Evolutionary conservation across 2,113 vertebrate genomes (phyloP).

Genomic region (Mormyrus lacerda): DNA sequence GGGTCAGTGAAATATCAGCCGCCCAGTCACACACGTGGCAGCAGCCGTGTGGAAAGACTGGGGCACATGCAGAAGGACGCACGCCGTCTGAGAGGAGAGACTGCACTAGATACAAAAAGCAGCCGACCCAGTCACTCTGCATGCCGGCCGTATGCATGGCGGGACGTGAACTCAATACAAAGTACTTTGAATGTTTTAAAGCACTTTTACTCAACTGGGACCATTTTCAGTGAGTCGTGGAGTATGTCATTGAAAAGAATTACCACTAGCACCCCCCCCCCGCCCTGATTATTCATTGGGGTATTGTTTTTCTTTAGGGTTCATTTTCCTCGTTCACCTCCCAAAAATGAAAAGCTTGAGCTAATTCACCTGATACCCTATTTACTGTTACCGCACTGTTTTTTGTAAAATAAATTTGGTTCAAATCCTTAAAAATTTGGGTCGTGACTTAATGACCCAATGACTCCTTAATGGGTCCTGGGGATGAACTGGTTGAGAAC

Average conservation of each 20-base stretch:
- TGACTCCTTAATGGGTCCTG: neutral
- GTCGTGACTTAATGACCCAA: neutral
- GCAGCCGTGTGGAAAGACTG: neutral
- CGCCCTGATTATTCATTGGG: neutral
- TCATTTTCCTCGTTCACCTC: neutral
- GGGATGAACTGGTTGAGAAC: neutral
- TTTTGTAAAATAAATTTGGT: neutral
- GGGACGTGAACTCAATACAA: constrained; percentile 48
- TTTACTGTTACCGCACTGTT: neutral
- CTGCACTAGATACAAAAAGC: neutral
- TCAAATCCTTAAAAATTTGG: neutral
- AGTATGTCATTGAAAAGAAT: neutral
- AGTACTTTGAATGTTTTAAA: constrained; percentile 33
- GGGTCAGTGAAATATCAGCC: neutral
- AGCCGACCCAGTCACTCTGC: neutral
- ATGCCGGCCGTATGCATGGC: constrained; percentile 32
- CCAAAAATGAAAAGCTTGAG: neutral
- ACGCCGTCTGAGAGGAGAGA: neutral
- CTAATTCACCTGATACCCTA: neutral
- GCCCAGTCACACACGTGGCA: neutral
- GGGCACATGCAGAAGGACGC: neutral
- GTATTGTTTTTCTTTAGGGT: neutral
- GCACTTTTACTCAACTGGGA: neutral
- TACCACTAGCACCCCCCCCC: neutral
- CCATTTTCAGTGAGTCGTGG: neutral